phyloP scores from a whole-genome alignment of 2,888 invertebrate genomes.

The Allophyes oxyacanthae region DNA sequence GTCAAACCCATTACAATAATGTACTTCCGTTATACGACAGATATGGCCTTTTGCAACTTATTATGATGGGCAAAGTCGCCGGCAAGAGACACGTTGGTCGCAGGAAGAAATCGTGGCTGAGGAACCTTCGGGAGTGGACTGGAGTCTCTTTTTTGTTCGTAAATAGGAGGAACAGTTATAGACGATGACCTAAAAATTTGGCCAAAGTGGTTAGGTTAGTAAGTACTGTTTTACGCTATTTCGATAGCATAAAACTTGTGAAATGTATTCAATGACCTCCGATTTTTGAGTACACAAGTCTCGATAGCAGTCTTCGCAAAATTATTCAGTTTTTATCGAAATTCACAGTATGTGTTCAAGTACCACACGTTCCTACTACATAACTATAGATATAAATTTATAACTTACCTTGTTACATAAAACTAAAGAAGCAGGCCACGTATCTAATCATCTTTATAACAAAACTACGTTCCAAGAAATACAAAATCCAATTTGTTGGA shows the following conservation, averaged over 20 bases:
- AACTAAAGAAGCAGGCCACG: slow-evolving; percentile 8
- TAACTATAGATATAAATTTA: slow-evolving; percentile 30
- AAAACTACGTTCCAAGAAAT: slow-evolving; percentile 36
- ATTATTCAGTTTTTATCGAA: slow-evolving; percentile 18
- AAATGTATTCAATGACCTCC: slow-evolving; percentile 8
- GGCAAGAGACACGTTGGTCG: too few relatives aligned
- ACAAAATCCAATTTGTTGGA: slow-evolving; percentile 64
- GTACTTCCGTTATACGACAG: too few relatives aligned
- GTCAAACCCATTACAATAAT: not conserved
- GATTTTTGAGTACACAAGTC: slow-evolving; percentile 8
- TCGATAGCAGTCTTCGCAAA: not conserved
- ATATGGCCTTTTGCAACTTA: too few relatives aligned
- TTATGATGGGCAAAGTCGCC: too few relatives aligned
- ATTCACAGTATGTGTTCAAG: slow-evolving; percentile 22
- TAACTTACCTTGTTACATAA: slow-evolving; percentile 46
- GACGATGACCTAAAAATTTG: slow-evolving; percentile 32
- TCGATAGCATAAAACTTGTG: not conserved
- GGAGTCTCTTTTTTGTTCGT: not conserved
- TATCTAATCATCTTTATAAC: slow-evolving; percentile 16
- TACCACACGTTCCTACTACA: slow-evolving; percentile 34
- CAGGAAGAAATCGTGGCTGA: too few relatives aligned
- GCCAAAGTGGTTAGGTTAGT: not conserved
- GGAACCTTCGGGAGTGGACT: too few relatives aligned
- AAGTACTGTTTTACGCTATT: not conserved
- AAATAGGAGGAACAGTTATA: not conserved